Conservation (phyloP, 37 sponge, comb jelly and placozoan genomes). For the Haliclona indistincta region DNA sequence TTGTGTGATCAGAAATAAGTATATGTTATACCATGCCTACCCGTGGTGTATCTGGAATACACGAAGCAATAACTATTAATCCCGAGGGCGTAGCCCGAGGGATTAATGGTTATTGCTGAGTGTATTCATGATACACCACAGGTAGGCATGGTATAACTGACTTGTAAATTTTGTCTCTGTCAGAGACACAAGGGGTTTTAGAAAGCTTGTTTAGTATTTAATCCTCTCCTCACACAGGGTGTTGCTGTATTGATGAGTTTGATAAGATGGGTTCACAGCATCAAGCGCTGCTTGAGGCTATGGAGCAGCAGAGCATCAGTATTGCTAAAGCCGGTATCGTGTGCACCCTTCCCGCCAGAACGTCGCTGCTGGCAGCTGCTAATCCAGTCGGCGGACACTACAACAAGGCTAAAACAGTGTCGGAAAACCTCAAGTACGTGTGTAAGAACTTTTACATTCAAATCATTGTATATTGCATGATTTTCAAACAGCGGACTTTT, state of each 20-base stretch:
- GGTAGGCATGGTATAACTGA: too few species aligned
- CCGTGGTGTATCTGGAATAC: too few species aligned
- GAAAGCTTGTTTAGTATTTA: background rate
- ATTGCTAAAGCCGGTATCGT: slow-evolving; percentile 95
- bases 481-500: too few species aligned
- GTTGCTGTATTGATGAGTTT: slow-evolving; percentile 99
- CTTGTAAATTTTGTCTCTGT: too few species aligned
- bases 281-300: slow-evolving; percentile 97
- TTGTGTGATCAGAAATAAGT: too few species aligned
- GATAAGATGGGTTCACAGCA: slow-evolving; percentile 98
- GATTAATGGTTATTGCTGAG: too few species aligned
- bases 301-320: slow-evolving; percentile 98
- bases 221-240: slow-evolving; percentile 45
- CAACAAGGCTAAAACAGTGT: slow-evolving; percentile 93
- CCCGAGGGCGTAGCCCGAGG: too few species aligned
- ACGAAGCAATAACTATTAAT: too few species aligned
- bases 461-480: too few species aligned
- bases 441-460: too few species aligned
- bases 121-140: too few species aligned
- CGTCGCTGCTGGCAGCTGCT: slow-evolving; percentile 96
- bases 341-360: slow-evolving; percentile 96
- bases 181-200: background rate
- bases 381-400: slow-evolving; percentile 99
- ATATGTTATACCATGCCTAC: too few species aligned
- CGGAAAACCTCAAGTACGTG: slow-evolving; percentile 98